Evolutionary conservation across 35 echinoderm and acorn worm species (phyloP), one percentile per base, ranked within the genome.

Genomic region (Chiridota heheva): DNA sequence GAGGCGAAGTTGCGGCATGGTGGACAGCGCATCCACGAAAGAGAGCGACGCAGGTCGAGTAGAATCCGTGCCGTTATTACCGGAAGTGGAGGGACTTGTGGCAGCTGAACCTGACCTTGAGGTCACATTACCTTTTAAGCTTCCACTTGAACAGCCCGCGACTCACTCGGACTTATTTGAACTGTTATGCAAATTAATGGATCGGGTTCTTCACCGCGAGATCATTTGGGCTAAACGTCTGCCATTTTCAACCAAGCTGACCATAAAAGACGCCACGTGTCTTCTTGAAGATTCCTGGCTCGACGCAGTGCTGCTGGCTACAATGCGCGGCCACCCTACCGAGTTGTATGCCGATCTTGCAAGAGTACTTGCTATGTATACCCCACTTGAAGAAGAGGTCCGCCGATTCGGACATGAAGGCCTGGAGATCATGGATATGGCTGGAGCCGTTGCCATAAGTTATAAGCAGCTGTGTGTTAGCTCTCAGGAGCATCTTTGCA

Each of bases 371-470:
- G 82, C 81, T 36, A 81, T 69, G 80, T 98, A 98, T 69, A 81
- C 85, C 24, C 95, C 95, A 26, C 84, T 81, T 40, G 95, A 98
- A 28, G 95, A 98, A 31, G 95, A 98, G 80, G 72, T 98, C 7
- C 70, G 85, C 15, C 66, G 60, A 32, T 98, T 98, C 74, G 88
- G 88, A 8, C 95, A 98, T 45, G 82, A 83, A 7, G 95, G 95
- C 13, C 47, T 98, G 45, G 95, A 98, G 66, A 92, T 89, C 18
- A 91, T 92, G 41, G 95, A 98, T 39, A 78, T 72, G 55, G 85
- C 89, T 38, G 67, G 60, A 4, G 79, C 64, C 20, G 42, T 83
- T 6, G 77, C 86, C 0, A 65, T 73, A 43, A 91, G 79, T 56
- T 98, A 91, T 43, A 84, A 88, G 39, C 28, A 83, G 13, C 80